These are phyloP conservation scores for Rhynchonycteris naso DNA, from an alignment of 2,797 vertebrate species.

Conservation along the genomic window DNA sequence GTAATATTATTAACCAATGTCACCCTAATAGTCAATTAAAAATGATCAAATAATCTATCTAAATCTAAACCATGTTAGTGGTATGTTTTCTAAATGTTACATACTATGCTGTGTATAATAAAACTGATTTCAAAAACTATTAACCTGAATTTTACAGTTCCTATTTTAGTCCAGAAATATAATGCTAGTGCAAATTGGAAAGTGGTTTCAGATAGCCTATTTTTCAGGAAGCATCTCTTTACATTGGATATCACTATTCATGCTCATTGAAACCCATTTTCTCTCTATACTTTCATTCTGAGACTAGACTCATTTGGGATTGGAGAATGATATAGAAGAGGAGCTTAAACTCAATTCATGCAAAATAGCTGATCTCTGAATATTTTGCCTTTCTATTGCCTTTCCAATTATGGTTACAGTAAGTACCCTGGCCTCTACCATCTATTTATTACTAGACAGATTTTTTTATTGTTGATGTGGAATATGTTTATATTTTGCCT, in stretches of 20 bases:
- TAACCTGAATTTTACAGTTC: neutral
- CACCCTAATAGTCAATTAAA: neutral
- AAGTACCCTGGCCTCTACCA: neutral
- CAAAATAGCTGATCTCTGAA: neutral
- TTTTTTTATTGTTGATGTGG: neutral
- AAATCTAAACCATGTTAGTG: neutral
- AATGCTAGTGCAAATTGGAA: neutral
- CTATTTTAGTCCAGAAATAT: neutral
- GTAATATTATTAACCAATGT: too few relatives aligned
- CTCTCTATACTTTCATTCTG: neutral
- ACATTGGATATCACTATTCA: neutral
- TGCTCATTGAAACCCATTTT: neutral
- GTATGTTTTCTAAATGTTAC: neutral
- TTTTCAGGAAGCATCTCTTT: neutral
- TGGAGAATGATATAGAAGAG: neutral
- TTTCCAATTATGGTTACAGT: neutral
- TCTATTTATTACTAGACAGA: neutral
- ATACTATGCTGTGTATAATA: neutral
- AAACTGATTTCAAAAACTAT: neutral
- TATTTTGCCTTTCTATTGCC: neutral
- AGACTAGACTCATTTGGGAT: neutral
- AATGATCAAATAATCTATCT: neutral
- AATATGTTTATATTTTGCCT: neutral
- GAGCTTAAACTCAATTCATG: neutral
- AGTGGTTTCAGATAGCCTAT: neutral